Evolutionary conservation across 2,113 vertebrate species (phyloP), one percentile per base, ranked within the genome.

Genomic region (Albula glossodonta): DNA sequence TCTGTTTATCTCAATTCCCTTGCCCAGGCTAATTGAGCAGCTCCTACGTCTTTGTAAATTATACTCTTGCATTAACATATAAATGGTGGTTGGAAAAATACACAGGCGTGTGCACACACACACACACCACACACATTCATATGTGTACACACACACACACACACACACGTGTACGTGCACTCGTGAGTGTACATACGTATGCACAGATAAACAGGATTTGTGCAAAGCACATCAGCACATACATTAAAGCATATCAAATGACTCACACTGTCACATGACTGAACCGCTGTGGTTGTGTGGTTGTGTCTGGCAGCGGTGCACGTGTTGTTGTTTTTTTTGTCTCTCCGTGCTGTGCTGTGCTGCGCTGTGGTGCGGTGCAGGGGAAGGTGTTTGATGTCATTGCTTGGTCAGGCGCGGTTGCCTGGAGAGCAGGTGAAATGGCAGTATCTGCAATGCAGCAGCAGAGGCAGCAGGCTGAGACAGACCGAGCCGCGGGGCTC

Each of bases 371-470:
- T 50, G 78, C 17, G 41, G 41, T 66, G 82, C 41, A 9, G 41
- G 4, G 17, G 31, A 49, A 51, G 57, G 82, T 31, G 41, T 51
- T 48, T 66, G 60, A 70, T 66, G 60, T 83, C 82, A 70, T 31
- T 8, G 19, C 19, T 60, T 13, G 81, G 56, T 70, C 60, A 83
- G 82, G 60, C 50, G 60, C 41, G 60, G 19, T 70, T 48, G 41
- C 82, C 82, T 49, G 60, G 56, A 70, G 82, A 50, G 48, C 41
- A 49, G 41, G 49, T 50, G 57, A 25, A 56, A 50, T 31, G 70
- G 48, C 31, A 50, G 82, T 22, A 70, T 70, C 82, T 83, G 82
- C 82, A 83, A 70, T 83, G 82, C 82, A 83, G 82, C 82, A 82
- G 52, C 52, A 82, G 56, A 7, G 17, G 19, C 63, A n/a, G 53